Evolutionary conservation across 2,113 vertebrate genomes (phyloP).

Genomic region (Podiceps cristatus): DNA sequence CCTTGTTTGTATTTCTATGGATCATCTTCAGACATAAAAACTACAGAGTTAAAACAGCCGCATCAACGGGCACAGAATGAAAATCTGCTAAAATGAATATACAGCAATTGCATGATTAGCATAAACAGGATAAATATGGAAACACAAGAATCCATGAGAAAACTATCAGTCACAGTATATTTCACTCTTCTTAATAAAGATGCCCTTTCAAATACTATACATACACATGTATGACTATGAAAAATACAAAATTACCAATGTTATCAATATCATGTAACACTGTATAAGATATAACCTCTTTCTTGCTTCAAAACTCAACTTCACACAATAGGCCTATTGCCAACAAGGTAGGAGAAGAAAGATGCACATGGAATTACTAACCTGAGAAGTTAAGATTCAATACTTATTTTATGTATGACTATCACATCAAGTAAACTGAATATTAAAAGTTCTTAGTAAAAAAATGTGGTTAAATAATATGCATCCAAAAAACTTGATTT

Average conservation of each 20-base stretch:
- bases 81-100: slow-evolving; percentile 46
- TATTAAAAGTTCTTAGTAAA: neutral
- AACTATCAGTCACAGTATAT: neutral
- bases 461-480: neutral
- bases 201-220: neutral
- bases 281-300: neutral
- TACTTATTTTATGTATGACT: neutral
- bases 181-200: neutral
- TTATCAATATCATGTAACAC: neutral
- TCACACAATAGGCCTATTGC: neutral
- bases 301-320: neutral
- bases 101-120: neutral
- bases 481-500: neutral
- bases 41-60: slow-evolving; percentile 18
- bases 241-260: neutral
- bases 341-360: neutral
- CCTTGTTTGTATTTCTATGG: slow-evolving; percentile 72
- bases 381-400: neutral
- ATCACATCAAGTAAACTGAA: neutral
- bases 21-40: slow-evolving; percentile 66
- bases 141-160: neutral
- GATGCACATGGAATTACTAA: neutral
- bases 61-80: neutral
- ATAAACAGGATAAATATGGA: slow-evolving; percentile 38
- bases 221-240: neutral